A percentile compares a stretch with the other conserved stretches of the same genome.
phyloP scores from a whole-genome alignment of 1,140 invertebrate genomes.

The Temnothorax longispinosus region DNA sequence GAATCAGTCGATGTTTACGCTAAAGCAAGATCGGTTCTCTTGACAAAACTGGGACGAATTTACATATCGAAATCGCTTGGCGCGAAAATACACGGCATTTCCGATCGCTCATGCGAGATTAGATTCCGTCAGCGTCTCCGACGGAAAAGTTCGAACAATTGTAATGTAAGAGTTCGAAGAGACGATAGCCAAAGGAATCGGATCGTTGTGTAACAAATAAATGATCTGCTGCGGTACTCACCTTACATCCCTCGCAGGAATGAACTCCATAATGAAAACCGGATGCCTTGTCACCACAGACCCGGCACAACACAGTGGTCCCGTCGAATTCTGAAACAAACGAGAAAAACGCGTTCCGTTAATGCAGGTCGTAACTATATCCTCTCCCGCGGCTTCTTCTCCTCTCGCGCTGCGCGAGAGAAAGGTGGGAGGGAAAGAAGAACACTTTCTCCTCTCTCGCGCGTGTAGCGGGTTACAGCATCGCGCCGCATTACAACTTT shows the following conservation, averaged over 20 bases:
- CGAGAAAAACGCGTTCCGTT: conserved; percentile 36
- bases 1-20: not conserved
- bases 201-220: not conserved
- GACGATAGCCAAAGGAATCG: conserved; percentile 18
- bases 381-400: conserved; percentile 43
- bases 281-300: conserved; percentile 99
- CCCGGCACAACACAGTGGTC: conserved; percentile 98
- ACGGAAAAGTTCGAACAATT: too few species aligned
- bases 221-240: conserved; percentile 86
- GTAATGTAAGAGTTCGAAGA: too few species aligned
- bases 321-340: conserved; percentile 98
- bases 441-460: conserved; percentile 84
- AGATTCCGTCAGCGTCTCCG: not conserved
- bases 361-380: conserved; percentile 35
- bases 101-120: not conserved
- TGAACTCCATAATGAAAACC: conserved; percentile 99
- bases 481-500: conserved; percentile 85
- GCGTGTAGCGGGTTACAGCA: conserved; percentile 81
- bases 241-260: conserved; percentile 99
- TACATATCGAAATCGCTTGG: conserved; percentile 44
- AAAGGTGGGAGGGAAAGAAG: conserved; percentile 80
- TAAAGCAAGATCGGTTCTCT: not conserved
- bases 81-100: not conserved
- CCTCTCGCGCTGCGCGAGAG: conserved; percentile 61
- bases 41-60: not conserved